A percentile compares a stretch with the other conserved stretches of the same genome.
Evolutionary conservation across 1,140 invertebrate genomes (phyloP).

Genomic region (Drosophila funebris): DNA sequence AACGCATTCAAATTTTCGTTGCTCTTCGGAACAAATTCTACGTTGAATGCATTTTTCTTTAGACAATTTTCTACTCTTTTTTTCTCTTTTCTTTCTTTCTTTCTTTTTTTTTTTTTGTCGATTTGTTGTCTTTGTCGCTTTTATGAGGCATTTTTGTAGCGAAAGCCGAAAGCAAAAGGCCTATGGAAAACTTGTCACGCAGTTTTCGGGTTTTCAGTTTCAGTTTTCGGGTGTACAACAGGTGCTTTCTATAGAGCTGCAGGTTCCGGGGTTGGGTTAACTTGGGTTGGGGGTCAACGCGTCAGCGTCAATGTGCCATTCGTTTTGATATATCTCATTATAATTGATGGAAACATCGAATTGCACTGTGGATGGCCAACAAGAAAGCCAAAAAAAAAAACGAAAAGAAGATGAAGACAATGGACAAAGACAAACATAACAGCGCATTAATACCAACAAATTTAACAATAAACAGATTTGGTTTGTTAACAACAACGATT

Average conservation of each 20-base stretch:
- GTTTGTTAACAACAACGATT: constrained; percentile 73
- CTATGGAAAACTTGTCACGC: constrained; percentile 74
- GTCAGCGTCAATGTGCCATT: constrained; percentile 50
- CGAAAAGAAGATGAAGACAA: constrained; percentile 32
- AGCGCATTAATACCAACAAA: constrained; percentile 35
- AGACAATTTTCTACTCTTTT: constrained; percentile 44
- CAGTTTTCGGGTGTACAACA: constrained; percentile 62
- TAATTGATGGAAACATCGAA: constrained; percentile 71
- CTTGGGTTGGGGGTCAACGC: constrained; percentile 29
- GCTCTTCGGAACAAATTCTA: constrained; percentile 51
- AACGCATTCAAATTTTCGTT: constrained; percentile 65
- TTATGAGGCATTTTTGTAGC: constrained; percentile 81
- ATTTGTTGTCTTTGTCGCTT: constrained; percentile 41
- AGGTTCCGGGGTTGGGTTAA: constrained; percentile 20
- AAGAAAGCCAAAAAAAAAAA: constrained; percentile 22
- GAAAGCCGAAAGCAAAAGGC: constrained; percentile 55
- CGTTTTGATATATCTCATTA: constrained; percentile 76
- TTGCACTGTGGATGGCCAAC: constrained; percentile 51
- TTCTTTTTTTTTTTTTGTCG: constrained; percentile 7
- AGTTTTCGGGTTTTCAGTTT: constrained; percentile 48
- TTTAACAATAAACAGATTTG: constrained; percentile 70
- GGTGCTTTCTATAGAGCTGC: constrained; percentile 67
- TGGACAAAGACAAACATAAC: constrained; percentile 39
- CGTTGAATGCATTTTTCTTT: constrained; percentile 52
- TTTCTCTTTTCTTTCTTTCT: constrained; percentile 36